Base-by-base conservation (phyloP, 2,888 invertebrate species). In the Drepanosiphum platanoidis region DNA sequence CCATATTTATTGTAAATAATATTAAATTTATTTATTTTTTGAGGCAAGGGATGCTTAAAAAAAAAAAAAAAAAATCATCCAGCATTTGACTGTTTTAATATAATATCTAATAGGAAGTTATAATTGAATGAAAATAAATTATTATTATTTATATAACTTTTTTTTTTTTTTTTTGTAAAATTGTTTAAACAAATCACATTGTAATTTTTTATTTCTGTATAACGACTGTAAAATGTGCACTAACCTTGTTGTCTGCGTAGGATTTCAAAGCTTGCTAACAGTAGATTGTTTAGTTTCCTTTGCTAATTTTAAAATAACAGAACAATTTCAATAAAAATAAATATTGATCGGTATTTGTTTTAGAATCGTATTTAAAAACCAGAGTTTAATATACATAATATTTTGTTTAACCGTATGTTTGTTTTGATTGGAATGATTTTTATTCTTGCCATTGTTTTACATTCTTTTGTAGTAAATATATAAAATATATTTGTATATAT, bases 71-170 rank as follows among this genome's bases (percentile, higher is more conserved):
- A 27, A 71, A 61, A 81, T 71, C 30, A 80, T 58, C 58, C 30
- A 27, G 52, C 68, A 36, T 81, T 71, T 30, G 22, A 39, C 18
- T 71, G 39, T 81, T 30, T 71, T 71, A 71, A 39, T 71, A 81
- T 58, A 71, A 30, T 30, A 82, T 32, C 36, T 39, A n/a, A 71
- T 36, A 58, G 27, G 39, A 71, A 81, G 22, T 80, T 80, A 70
- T 70, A n/a, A 71, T 71, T 36, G 58, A 39, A 58, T 71, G 18
- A 32, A 71, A 81, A 71, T 81, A 30, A 36, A 80, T 70, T 71
- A 71, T 80, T 79, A 46, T 81, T 71, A 81, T 81, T 81, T 58
- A 58, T 72, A 81, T 32, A 58, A n/a, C n/a, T 32, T 71, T 81
- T 8, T 39, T 58, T 71, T 36, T 78, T 22, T 27, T 61, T 1